Percentiles rank a stretch among this genome's conserved stretches.
These are phyloP conservation scores for Ectropis crepuscularia DNA, from an alignment of 2,888 invertebrate species.

Conservation along the genomic window DNA sequence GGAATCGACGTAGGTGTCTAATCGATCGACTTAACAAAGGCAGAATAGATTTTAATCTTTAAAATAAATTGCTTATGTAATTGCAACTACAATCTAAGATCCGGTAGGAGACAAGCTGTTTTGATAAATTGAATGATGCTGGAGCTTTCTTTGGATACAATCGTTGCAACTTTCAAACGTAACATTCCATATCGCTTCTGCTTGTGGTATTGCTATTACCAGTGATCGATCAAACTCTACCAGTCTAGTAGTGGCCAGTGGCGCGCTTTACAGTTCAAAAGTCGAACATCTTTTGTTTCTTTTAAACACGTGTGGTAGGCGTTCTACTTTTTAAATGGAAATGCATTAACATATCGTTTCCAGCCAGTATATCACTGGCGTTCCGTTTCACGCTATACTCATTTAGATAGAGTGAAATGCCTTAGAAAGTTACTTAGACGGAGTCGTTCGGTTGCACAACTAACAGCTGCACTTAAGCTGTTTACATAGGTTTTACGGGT, in stretches of 20 bases:
- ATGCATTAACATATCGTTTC: slow-evolving; percentile 51
- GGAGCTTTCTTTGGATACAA: slow-evolving; percentile 41
- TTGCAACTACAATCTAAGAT: slow-evolving; percentile 28
- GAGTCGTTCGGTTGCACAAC: slow-evolving; percentile 60
- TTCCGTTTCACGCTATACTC: slow-evolving; percentile 49
- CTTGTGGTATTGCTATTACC: slow-evolving; percentile 17
- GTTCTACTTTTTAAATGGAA: slow-evolving; percentile 54
- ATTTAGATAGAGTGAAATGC: slow-evolving; percentile 69
- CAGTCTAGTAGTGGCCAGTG: slow-evolving; percentile 2
- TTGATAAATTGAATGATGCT: slow-evolving; percentile 41
- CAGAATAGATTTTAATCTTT: slow-evolving; percentile 22
- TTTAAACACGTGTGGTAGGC: slow-evolving; percentile 34
- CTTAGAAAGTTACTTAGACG: slow-evolving; percentile 62
- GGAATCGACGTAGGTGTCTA: slow-evolving; percentile 27
- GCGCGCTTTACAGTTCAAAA: slow-evolving; percentile 25
- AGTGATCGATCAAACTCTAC: slow-evolving; percentile 23
- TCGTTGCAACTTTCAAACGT: slow-evolving; percentile 42
- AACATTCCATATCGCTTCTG: slow-evolving; percentile 30
- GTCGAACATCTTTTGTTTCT: slow-evolving; percentile 25
- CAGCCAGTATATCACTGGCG: slow-evolving; percentile 52
- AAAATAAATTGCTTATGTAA: slow-evolving; percentile 32
- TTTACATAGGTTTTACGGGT: slow-evolving; percentile 50
- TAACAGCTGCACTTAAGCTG: slow-evolving; percentile 51
- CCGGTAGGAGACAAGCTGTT: slow-evolving; percentile 34
- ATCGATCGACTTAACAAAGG: slow-evolving; percentile 30